Base-by-base conservation (phyloP, 1,140 invertebrate genomes). In the Diuraphis noxia region DNA sequence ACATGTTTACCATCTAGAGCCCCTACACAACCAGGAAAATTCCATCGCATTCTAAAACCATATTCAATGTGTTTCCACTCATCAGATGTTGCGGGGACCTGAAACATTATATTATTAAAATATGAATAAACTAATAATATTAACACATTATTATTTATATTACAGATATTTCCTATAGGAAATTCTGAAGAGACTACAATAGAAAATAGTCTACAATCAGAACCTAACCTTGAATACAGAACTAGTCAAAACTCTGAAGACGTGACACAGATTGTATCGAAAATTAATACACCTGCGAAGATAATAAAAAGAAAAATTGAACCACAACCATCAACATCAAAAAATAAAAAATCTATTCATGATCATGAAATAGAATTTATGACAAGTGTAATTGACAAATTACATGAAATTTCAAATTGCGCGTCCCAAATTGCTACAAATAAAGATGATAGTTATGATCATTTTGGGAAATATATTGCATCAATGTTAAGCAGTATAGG, bases 1-100 rank as follows among this genome's bases (percentile, higher is more conserved):
- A 94, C 90, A 90, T 94, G 93, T 77, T 94, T 94, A 19, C 94
- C 93, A 92, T 94, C 94, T 17, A 94, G 92, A 21, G 93, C 93
- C 3, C 93, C 93, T 49, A 94, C 49, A 72, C 92, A 93, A 88
- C 93, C 92, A 19, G 93, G 94, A 92, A 94, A 94, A 38, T 92
- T 82, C 88, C 72, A 92, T 82, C 9, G 38, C 79, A 38, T 82
- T 82, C 79, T 25, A 41, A 82, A 82, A n/a, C 82, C 40, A 46
- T 85, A 46, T 85, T 85, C 82, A 46, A 85, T 85, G 41, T 85
- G n/a, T 41, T 43, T 85, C 40, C 82, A 85, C 10, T 85, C 41
- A 46, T 85, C 82, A 21, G 41, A 46, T 46, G 41, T 85, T 40
- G 23, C 36, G 34, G 82, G 41, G n/a, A 46, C 41, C 82, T 85